A percentile compares a stretch with the other conserved stretches of the same genome.
Conservation (phyloP, 1,140 invertebrate genomes). For the Acromyrmex heyeri region DNA sequence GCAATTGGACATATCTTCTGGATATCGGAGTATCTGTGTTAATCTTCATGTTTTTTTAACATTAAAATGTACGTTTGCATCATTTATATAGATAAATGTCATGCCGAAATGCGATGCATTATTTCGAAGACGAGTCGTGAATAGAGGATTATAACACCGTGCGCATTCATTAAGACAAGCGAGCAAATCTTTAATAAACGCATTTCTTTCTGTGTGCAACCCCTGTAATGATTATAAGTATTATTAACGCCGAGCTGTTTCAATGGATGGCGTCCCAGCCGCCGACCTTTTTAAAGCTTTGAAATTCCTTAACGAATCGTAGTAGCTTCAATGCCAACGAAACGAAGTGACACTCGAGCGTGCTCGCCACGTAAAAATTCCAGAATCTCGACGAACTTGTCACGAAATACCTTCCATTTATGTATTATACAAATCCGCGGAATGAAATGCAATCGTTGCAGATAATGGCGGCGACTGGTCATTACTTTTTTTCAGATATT, state of each 20-base stretch:
- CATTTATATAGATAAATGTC: slow-evolving; percentile 26
- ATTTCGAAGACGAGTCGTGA: slow-evolving; percentile 11
- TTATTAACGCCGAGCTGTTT: slow-evolving; percentile 47
- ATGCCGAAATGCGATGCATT: neutral
- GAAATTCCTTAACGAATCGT: slow-evolving; percentile 53
- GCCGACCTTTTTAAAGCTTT: slow-evolving; percentile 38
- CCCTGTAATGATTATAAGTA: slow-evolving; percentile 55
- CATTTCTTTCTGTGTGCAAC: slow-evolving; percentile 45
- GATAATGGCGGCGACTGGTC: neutral
- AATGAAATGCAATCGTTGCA: slow-evolving; percentile 9
- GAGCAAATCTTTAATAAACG: slow-evolving; percentile 60
- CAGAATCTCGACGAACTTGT: neutral
- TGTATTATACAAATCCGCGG: neutral
- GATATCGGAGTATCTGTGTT: neutral
- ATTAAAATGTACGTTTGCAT: neutral
- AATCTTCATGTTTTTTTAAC: neutral
- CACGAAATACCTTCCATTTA: slow-evolving; percentile 32
- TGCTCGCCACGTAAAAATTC: neutral
- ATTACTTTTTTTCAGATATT: neutral
- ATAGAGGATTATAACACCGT: neutral
- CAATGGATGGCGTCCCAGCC: slow-evolving; percentile 1
- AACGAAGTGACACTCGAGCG: slow-evolving; percentile 32
- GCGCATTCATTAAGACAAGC: slow-evolving; percentile 41
- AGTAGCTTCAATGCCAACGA: slow-evolving; percentile 31
- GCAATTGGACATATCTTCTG: neutral